Percentiles rank a stretch among this genome's conserved stretches.
Conservation (phyloP, 2,888 invertebrate genomes). For the Coenonympha arcania region DNA sequence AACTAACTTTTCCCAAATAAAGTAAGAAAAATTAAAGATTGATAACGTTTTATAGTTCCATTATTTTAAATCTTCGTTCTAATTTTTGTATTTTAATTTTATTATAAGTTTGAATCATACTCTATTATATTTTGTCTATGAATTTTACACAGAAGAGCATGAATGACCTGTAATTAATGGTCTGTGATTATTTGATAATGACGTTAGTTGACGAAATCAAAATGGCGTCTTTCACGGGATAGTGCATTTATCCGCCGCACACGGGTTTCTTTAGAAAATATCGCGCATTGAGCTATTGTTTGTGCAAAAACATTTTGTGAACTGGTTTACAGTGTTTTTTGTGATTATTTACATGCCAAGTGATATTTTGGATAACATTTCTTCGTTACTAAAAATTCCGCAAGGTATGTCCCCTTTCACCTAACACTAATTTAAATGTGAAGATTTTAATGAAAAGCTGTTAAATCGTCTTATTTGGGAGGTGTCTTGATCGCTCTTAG, state of each 20-base stretch:
- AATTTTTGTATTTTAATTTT: too few relatives aligned
- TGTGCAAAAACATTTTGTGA: slow-evolving; percentile 41
- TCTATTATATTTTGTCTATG: slow-evolving; percentile 48
- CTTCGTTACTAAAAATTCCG: slow-evolving; percentile 40
- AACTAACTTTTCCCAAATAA: too few relatives aligned
- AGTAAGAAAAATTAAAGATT: too few relatives aligned
- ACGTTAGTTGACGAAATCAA: slow-evolving; percentile 72
- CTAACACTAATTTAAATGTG: slow-evolving; percentile 57
- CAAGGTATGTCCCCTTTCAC: slow-evolving; percentile 73
- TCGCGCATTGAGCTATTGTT: slow-evolving; percentile 46
- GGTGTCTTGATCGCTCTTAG: too few relatives aligned
- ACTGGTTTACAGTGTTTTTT: slow-evolving; percentile 44
- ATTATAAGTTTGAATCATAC: too few relatives aligned
- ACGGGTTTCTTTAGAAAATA: slow-evolving; percentile 43
- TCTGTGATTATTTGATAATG: slow-evolving; percentile 38
- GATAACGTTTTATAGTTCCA: too few relatives aligned
- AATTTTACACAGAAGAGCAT: neutral
- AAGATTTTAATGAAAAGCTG: slow-evolving; percentile 40
- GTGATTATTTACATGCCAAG: slow-evolving; percentile 39
- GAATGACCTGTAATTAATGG: slow-evolving; percentile 45
- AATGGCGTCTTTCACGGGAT: slow-evolving; percentile 70
- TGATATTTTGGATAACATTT: slow-evolving; percentile 40
- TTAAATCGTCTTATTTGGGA: too few relatives aligned
- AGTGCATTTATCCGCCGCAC: slow-evolving; percentile 65
- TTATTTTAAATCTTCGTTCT: too few relatives aligned